A percentile compares a stretch with the other conserved stretches of the same genome.
Evolutionary conservation across 2,888 invertebrate genomes (phyloP).

Genomic region (Opisthograptis luteolata): DNA sequence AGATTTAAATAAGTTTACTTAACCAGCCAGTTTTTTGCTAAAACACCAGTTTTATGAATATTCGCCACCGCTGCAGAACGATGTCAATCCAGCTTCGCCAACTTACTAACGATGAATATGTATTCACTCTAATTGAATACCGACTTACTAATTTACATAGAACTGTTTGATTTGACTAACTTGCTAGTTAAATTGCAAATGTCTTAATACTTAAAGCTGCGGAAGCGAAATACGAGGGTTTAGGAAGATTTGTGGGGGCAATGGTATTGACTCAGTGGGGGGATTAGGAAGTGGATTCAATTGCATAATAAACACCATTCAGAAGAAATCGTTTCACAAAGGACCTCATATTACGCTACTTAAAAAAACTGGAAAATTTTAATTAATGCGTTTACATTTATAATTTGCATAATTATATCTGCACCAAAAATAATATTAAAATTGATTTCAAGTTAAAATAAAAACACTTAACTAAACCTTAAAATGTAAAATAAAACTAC

Average conservation of each 20-base stretch:
- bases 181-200: constrained; percentile 32
- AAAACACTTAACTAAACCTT: too few species aligned
- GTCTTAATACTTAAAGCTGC: constrained; percentile 1
- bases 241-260: not conserved
- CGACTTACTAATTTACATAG: constrained; percentile 33
- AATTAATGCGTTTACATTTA: too few species aligned
- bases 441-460: too few species aligned
- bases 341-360: too few species aligned
- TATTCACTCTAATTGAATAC: constrained; percentile 34
- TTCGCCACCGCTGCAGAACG: constrained; percentile 22
- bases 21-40: too few species aligned
- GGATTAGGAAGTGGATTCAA: not conserved
- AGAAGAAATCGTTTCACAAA: too few species aligned
- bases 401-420: too few species aligned
- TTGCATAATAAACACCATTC: too few species aligned
- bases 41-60: constrained; percentile 38
- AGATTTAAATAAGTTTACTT: not conserved
- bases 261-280: not conserved
- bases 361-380: too few species aligned
- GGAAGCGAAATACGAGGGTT: not conserved
- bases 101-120: constrained; percentile 34
- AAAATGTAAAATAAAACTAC: too few species aligned
- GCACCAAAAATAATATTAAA: too few species aligned
- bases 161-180: constrained; percentile 29
- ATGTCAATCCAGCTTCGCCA: constrained; percentile 26